Percentiles rank a stretch among this genome's conserved stretches.
phyloP scores from a whole-genome alignment of 64 coral and sea anemone species.

The Stylophora pistillata region DNA sequence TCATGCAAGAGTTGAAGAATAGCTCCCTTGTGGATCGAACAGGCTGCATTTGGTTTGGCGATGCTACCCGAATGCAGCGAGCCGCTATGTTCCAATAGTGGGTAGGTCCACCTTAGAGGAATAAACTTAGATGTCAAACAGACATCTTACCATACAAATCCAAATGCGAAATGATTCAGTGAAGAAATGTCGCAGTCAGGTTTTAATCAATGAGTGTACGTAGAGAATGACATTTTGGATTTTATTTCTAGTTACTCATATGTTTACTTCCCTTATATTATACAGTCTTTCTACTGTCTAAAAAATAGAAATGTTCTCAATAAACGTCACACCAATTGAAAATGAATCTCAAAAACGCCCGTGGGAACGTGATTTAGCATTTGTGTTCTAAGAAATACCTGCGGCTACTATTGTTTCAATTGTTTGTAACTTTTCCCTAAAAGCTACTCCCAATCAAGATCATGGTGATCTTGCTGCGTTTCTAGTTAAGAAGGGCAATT shows the following conservation, averaged over 20 bases:
- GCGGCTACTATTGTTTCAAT: constrained; percentile 1
- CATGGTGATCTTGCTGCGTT: constrained; percentile 3
- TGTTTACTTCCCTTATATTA: constrained; percentile 10
- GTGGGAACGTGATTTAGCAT: constrained; percentile 6
- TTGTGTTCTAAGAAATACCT: background rate
- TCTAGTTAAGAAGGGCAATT: constrained; percentile 19
- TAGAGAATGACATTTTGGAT: too few relatives aligned
- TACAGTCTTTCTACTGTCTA: constrained; percentile 1
- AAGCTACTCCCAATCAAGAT: background rate
- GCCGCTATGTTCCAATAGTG: background rate
- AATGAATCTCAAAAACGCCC: constrained; percentile 14
- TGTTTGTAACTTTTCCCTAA: background rate
- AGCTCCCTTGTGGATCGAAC: constrained; percentile 32
- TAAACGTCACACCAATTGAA: constrained; percentile 23
- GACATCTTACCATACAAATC: background rate
- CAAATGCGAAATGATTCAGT: background rate
- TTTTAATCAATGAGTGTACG: constrained; percentile 1
- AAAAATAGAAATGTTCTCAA: constrained; percentile 4
- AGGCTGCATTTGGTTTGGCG: constrained; percentile 46
- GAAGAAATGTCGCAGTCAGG: background rate
- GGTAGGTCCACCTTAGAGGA: background rate
- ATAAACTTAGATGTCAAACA: background rate
- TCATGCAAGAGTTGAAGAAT: constrained; percentile 43
- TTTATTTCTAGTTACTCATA: constrained; percentile 19
- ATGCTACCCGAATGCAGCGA: constrained; percentile 32